Conservation (phyloP, 2,797 vertebrate species). For the Delichon dasypus region DNA sequence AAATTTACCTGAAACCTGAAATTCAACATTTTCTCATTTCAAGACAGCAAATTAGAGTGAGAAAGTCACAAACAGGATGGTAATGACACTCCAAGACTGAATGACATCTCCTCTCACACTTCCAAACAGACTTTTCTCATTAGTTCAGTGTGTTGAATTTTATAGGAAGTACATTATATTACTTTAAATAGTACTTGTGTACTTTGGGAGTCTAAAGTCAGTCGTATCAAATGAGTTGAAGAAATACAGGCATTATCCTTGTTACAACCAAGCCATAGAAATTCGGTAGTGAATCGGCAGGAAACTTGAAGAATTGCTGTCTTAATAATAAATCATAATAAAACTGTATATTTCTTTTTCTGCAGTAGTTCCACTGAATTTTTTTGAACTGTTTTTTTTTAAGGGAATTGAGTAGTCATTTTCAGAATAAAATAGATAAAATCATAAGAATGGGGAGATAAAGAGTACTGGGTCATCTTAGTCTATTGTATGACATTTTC, state of each 20-base stretch:
- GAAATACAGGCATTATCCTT: background rate
- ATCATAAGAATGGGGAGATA: background rate
- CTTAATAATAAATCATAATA: background rate
- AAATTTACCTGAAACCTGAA: background rate
- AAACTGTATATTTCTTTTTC: background rate
- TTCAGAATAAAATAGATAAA: background rate
- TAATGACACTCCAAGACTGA: background rate
- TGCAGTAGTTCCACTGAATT: background rate
- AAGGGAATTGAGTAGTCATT: background rate
- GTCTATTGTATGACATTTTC: background rate
- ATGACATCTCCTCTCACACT: background rate
- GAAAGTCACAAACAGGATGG: background rate
- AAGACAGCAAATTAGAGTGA: background rate
- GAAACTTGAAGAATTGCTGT: background rate
- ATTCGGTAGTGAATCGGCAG: background rate
- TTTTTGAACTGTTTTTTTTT: background rate
- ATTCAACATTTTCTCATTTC: background rate
- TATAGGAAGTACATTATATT: background rate
- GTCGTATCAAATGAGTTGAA: background rate
- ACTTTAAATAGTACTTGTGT: background rate
- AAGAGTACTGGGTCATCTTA: background rate
- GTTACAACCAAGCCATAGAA: background rate
- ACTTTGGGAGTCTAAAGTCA: background rate
- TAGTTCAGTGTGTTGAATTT: background rate
- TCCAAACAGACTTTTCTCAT: background rate